Base-by-base conservation (phyloP, 2,888 invertebrate genomes). In the Microdon myrmicae region DNA sequence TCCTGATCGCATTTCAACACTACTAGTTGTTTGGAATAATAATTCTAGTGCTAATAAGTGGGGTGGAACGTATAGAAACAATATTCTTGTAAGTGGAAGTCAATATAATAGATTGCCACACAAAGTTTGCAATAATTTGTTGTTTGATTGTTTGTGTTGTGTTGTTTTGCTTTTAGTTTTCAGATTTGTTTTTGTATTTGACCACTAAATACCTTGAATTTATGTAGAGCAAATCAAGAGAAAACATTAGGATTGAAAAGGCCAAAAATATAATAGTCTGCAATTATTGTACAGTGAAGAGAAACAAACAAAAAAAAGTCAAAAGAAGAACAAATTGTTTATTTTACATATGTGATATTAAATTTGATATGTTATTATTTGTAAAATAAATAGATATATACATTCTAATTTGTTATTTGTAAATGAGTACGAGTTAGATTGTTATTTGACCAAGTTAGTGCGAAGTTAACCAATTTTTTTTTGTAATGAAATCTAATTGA, bases 181-280 rank as follows among this genome's bases (percentile, higher is more conserved):
- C 34, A 10, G 7, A 13, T 10, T 34, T 19, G 19, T 28, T 53
- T 16, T 34, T 60, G 26, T 34, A 41, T 58, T n/a, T n/a, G n/a
- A n/a, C 37, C 58, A 69, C 67, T 69, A 72, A 73, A 74, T 80
- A 80, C 80, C 80, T 80, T 79, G 80, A 79, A 73, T 75, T 76
- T 76, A 80, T 80, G 80, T 80, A 80, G 80, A 80, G 77, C 77
- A 80, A 80, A 79, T 80, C 80, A 79, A 80, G 74, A 75, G 78
- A 80, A 80, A 80, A 80, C 78, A 80, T 79, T 80, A 80, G 75
- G 77, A 80, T 75, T 75, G 80, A 80, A 80, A 80, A 76, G 74
- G 75, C 79, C 79, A 80, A 80, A 80, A 80, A 80, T 78, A 79
- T 78, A 76, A 80, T 71, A 75, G 79, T 80, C 80, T 80, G 78